Evolutionary conservation across 2,113 vertebrate species (phyloP), one percentile per base, ranked within the genome.

Genomic region (Monopterus albus): DNA sequence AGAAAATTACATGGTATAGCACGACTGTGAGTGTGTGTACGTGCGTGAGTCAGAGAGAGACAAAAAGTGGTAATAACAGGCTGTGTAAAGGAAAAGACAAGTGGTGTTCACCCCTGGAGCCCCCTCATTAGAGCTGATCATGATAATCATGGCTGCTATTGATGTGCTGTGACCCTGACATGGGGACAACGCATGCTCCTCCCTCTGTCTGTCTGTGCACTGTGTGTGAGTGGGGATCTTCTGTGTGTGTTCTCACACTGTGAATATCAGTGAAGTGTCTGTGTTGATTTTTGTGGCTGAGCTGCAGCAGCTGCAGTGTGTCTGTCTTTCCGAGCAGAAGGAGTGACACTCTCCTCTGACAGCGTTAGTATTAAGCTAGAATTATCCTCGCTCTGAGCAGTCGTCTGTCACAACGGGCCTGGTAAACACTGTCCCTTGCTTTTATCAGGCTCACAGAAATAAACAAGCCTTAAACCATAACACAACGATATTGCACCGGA

Each of bases 41-140:
- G 29, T 46, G 60, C 45, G 65, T 28, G 75, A 71, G 75, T 55
- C 67, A 51, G 69, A 75, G 52, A 51, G 31, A 73, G 57, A 78
- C 56, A 74, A 78, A 77, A 52, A 72, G 62, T 45, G 73, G 67
- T 87, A 89, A 89, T 88, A 81, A 85, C 84, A 87, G 78, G 64
- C 78, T 81, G 80, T 71, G 81, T 78, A 71, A 79, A 66, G 45
- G 47, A 59, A 55, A 57, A 71, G 67, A 61, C 51, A 51, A 84
- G 83, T 47, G 58, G 69, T 70, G 43, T 63, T 75, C 82, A 66
- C 78, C 77, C 71, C 58, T 2, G 29, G 55, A 29, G 59, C 79
- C 83, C 78, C 61, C 70, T 88, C 82, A 88, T 90, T 88, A 88
- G 26, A 74, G 71, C 80, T 75, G 81, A 88, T 87, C 81, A 85